Base-by-base conservation (phyloP, 2,113 vertebrate genomes). In the Anolis sagrei region DNA sequence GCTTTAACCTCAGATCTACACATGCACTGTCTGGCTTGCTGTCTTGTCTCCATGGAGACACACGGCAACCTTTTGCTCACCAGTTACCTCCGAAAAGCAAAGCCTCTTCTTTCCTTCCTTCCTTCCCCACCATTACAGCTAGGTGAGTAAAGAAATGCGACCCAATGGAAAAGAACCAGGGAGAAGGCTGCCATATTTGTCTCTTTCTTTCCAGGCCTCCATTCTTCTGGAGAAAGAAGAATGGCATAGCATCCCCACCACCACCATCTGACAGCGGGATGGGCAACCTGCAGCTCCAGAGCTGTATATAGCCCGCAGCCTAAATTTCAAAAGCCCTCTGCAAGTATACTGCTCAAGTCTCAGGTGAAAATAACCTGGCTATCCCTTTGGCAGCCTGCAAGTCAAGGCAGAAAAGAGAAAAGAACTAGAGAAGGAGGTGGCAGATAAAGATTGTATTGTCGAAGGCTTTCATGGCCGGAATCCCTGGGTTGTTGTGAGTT, bases 11-110 rank as follows among this genome's bases (percentile, higher is more conserved):
- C 82, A 87, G 94, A 95, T 92, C 95, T 91, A 89, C 95, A 94
- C 92, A 95, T 87, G 82, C 93, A 87, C 92, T 84, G 88, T 93
- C 91, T 95, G 90, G 86, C 95, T 95, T 91, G 94, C 95, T 96
- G 96, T 96, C 96, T 96, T 96, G 96, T 97, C 96, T 96, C 96
- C 96, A 97, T 97, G 96, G 96, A 97, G 96, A 97, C 96, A 96
- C 94, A 94, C 93, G 70, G 95, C 96, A 96, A 97, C 96, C 96
- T 97, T 44, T 96, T 95, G 95, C 96, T 95, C 96, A 96, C 95
- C 95, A 95, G 95, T 95, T 96, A 96, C 95, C 96, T 95, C 95
- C 51, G 10, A 88, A 92, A 93, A 93, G 92, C 92, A 94, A 94
- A 92, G 89, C 93, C 89, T 89, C 80, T 89, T 29, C 29, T 29